Conservation (phyloP, 2,113 vertebrate genomes). For the Trinectes maculatus region DNA sequence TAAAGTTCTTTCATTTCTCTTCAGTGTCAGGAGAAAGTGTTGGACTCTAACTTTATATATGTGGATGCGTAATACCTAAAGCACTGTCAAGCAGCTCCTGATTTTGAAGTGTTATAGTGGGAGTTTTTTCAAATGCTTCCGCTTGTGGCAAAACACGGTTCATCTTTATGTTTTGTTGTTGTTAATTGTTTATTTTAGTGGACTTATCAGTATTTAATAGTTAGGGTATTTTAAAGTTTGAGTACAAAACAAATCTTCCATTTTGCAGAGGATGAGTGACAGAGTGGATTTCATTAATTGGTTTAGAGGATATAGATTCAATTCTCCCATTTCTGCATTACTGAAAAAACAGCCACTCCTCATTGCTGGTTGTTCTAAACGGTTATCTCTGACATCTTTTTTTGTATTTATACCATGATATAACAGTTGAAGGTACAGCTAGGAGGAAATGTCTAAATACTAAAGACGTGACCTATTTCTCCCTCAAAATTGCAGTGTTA, state of each 20-base stretch:
- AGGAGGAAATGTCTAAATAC: conserved; percentile 1
- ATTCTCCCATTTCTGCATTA: conserved; percentile 25
- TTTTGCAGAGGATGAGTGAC: conserved; percentile 30
- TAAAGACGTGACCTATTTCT: conserved; percentile 62
- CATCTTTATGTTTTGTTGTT: conserved; percentile 33
- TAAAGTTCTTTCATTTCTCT: neutral
- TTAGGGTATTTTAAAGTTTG: conserved; percentile 72
- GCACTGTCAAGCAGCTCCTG: conserved; percentile 27
- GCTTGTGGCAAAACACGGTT: conserved; percentile 32
- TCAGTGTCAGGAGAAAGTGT: conserved; percentile 11
- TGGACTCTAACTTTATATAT: conserved; percentile 38
- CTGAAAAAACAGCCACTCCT: conserved; percentile 60
- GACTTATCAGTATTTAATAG: conserved; percentile 83
- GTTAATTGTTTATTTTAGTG: conserved; percentile 67
- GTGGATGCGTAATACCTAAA: conserved; percentile 21
- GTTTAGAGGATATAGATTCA: conserved; percentile 15
- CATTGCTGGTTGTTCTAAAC: conserved; percentile 55
- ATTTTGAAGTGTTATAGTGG: conserved; percentile 44
- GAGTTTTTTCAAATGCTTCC: conserved; percentile 61
- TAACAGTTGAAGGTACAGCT: conserved; percentile 56
- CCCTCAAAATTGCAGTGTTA: conserved; percentile 77
- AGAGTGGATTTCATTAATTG: conserved; percentile 10
- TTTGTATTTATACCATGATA: conserved; percentile 58
- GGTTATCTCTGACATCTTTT: conserved; percentile 31
- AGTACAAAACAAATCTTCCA: conserved; percentile 70